Evolutionary conservation across 2,113 vertebrate species (phyloP).

Genomic region (Gulo gulo): DNA sequence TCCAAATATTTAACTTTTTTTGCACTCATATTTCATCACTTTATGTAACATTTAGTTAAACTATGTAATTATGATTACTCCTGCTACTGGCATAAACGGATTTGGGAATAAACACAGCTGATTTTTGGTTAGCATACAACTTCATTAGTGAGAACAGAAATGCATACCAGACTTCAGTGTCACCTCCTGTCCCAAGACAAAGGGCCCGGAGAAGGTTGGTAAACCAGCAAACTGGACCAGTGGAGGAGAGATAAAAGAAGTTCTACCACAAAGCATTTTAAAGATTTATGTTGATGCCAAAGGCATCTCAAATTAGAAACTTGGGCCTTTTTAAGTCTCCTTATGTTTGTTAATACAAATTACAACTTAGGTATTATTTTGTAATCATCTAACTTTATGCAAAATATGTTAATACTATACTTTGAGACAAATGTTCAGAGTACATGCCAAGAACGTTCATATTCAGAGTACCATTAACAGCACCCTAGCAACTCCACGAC

Average conservation of each 20-base stretch:
- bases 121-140: background rate
- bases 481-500: background rate
- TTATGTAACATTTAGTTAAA: constrained; percentile 25
- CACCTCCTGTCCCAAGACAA: background rate
- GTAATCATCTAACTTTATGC: background rate
- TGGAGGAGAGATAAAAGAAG: background rate
- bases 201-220: background rate
- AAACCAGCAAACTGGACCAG: background rate
- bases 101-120: constrained; percentile 29
- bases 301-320: background rate
- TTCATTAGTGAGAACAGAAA: background rate
- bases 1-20: background rate
- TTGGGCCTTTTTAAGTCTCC: background rate
- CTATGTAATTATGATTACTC: background rate
- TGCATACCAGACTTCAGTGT: background rate
- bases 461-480: background rate
- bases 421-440: background rate
- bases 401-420: background rate
- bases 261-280: background rate
- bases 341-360: constrained; percentile 2
- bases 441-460: background rate
- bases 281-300: background rate
- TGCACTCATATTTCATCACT: background rate
- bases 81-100: background rate
- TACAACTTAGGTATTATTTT: background rate